These are phyloP conservation scores for Latrodectus hesperus DNA, from an alignment of 2,888 invertebrate genomes.

Conservation along the genomic window DNA sequence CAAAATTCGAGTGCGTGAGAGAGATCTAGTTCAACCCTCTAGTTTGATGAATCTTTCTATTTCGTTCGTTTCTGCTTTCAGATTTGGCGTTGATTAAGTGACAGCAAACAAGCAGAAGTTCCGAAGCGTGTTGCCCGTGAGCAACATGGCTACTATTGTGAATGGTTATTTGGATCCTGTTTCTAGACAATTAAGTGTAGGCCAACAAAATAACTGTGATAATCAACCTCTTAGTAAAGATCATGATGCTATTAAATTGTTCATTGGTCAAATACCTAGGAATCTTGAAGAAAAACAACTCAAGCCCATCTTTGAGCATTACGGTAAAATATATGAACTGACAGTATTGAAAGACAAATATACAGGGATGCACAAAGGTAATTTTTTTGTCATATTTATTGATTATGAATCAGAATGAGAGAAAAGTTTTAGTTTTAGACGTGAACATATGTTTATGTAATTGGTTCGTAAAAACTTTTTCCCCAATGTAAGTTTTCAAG, in stretches of 20 bases:
- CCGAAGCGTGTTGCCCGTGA: slow-evolving; percentile 53
- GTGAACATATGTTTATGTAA: no score
- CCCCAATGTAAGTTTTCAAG: neutral
- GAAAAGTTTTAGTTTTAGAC: neutral
- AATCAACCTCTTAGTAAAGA: slow-evolving; percentile 76
- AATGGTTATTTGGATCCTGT: slow-evolving; percentile 70
- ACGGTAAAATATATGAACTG: slow-evolving; percentile 94
- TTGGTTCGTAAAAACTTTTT: no score
- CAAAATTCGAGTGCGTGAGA: no score
- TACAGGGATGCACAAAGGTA: slow-evolving; percentile 96
- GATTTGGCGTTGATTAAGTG: no score
- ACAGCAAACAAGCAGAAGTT: neutral
- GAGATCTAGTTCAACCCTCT: no score
- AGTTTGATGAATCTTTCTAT: no score
- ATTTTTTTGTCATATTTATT: slow-evolving; percentile 72
- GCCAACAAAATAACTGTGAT: slow-evolving; percentile 57
- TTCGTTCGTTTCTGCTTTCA: no score
- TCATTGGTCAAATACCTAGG: slow-evolving; percentile 93
- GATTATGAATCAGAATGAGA: neutral
- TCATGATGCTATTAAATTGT: slow-evolving; percentile 84
- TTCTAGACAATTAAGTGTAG: slow-evolving; percentile 58
- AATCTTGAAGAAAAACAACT: slow-evolving; percentile 91
- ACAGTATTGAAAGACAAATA: slow-evolving; percentile 94
- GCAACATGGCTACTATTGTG: slow-evolving; percentile 70
- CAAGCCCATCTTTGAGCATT: slow-evolving; percentile 92